Base-by-base conservation (phyloP, 1,140 invertebrate genomes). In the Ostrea edulis region DNA sequence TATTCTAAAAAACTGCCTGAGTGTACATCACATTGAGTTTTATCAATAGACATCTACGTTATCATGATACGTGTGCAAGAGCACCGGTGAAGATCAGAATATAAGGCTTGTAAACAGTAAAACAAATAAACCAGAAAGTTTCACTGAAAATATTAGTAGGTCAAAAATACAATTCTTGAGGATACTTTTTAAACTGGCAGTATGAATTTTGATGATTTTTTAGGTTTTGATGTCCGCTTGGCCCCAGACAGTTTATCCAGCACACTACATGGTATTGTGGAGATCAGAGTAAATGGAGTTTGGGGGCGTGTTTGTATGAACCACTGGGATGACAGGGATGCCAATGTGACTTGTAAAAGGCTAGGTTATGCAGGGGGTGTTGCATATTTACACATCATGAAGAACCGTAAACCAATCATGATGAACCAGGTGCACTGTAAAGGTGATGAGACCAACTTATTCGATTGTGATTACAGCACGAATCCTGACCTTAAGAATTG, bases 231-330 rank as follows among this genome's bases (percentile, higher is more conserved):
- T 12, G 82, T 92, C 20, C 88, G 91, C 22, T 82, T 93, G n/a
- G 89, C 92, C 0, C 62, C 87, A 2, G 92, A 93, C 68, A 86
- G 90, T 22, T 81, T 92, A 20, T 82, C 88, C 20, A 91, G 90
- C 55, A 68, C 83, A 9, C 12, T 86, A 9, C 90, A 93, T 81
- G 93, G 93, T 77, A 92, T 93, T 17, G 52, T 94, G 53, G 92
- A 93, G 71, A 90, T 93, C 12, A 83, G 88, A 20, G 71, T 91
- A 7, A 91, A 92, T 54, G 93, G 92, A 52, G 88, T 92, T n/a
- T 93, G 93, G 93, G 92, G 93, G 2, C 86, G 91, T 11, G 88
- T 94, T 12, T 94, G 93, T 86, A 90, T 89, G 87, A 84, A 92
- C 9, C 89, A 87, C 11, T 94, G 93, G 91, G 89, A 89, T 22